Evolutionary conservation across 2,888 invertebrate species (phyloP), one percentile per base, ranked within the genome.

Genomic region (Seladonia tumulorum): DNA sequence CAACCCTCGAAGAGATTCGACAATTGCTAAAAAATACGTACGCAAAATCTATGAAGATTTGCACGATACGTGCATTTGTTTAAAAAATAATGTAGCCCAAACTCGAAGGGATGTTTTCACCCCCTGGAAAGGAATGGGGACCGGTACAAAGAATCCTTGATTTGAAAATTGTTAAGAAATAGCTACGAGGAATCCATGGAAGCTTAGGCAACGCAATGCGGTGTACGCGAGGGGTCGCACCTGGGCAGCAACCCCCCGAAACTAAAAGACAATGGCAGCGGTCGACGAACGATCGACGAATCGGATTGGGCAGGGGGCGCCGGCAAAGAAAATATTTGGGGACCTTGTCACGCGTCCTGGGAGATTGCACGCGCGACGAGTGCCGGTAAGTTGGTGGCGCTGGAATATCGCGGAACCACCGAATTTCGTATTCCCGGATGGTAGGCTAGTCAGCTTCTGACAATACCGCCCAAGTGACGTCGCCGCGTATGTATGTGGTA

Each of bases 391-490:
- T 75, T 78, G 68, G 57, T 25, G 75, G 53, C 47, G 68, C n/a
- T n/a, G 81, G 86, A 83, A 90, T 90, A 90, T 91, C 90, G 90
- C 83, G 86, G 88, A 86, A 87, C 86, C 85, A 77, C 80, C 89
- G 87, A 92, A 94, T 94, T 94, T 93, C 92, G 94, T 94, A 94
- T 94, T 94, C 94, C 92, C 91, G 90, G 90, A 89, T 89, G 91
- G 88, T 89, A 92, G 91, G 91, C 91, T 93, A 92, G 92, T 92
- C 92, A 90, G 91, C 90, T 91, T 91, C 91, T 93, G 93, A 94
- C 94, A 94, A 94, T 94, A 93, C 93, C 89, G 90, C 76, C 92
- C 93, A 93, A 94, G 93, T 94, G 94, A 94, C 92, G 92, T 89
- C 90, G 89, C 87, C 90, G 10, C 49, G 89, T 90, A 81, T 79